Evolutionary conservation across 2,888 invertebrate species (phyloP).

Genomic region (Endotricha flammealis): DNA sequence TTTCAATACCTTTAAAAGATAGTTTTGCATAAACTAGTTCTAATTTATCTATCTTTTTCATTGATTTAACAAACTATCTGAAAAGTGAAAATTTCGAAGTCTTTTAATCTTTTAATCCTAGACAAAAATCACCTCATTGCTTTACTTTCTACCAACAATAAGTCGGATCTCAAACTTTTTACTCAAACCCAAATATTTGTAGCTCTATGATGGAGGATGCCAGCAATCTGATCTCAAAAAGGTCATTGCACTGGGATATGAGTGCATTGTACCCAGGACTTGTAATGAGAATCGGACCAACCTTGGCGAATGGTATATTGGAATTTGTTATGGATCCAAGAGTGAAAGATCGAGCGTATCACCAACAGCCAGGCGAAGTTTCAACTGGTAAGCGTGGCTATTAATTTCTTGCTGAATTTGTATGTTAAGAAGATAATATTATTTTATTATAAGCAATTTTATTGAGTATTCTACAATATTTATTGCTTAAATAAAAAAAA

Average conservation of each 20-base stretch:
- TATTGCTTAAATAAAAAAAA: too few species aligned
- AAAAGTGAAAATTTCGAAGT: too few species aligned
- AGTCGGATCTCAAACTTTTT: not conserved
- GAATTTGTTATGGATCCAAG: constrained; percentile 85
- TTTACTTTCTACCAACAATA: constrained; percentile 3
- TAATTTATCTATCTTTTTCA: too few species aligned
- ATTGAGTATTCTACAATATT: too few species aligned
- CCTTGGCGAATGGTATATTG: constrained; percentile 83
- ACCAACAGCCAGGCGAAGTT: constrained; percentile 74
- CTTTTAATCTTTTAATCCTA: constrained; percentile 9
- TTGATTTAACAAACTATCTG: too few species aligned
- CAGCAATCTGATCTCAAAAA: constrained; percentile 82
- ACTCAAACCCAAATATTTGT: constrained; percentile 6
- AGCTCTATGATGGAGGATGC: constrained; percentile 84
- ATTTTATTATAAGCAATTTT: too few species aligned
- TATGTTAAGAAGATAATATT: too few species aligned
- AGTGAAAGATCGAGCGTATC: constrained; percentile 71
- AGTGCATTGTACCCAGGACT: constrained; percentile 85
- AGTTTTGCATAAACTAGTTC: too few species aligned
- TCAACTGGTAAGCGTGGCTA: constrained; percentile 76
- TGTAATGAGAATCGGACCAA: constrained; percentile 85
- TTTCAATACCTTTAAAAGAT: too few species aligned
- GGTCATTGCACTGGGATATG: constrained; percentile 87
- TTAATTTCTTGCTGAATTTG: not conserved
- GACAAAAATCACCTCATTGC: constrained; percentile 3